Base-by-base conservation (phyloP, 2,888 invertebrate species). In the Drosophila nigritarsus region DNA sequence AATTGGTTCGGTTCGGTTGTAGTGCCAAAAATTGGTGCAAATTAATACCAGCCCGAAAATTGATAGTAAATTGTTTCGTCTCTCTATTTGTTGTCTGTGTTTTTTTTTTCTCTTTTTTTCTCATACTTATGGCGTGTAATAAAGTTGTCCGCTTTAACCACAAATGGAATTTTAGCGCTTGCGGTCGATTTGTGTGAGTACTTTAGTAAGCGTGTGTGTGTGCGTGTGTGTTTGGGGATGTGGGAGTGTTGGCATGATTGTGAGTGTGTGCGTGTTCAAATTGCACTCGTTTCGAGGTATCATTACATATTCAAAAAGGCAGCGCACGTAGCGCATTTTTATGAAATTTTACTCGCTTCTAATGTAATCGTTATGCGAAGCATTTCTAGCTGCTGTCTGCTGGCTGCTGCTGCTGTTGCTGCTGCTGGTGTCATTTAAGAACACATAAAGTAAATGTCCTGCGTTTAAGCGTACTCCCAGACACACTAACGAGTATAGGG, bases 381-480 rank as follows among this genome's bases (percentile, higher is more conserved):
- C 80, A 53, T 75, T 79, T 80, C 20, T 67, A 68, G 67, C 75
- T 64, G 65, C 75, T 78, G 61, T 58, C 63, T 54, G 42, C 51
- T 50, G 20, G 51, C 60, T 61, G 69, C 69, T 64, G 54, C 59
- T 61, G 29, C 71, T 65, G 55, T 55, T 61, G 69, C 68, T 65
- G 60, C 42, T 64, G 36, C 30, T 30, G 34, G 24, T 58, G 83
- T 82, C 90, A 77, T 85, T 91, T 90, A 88, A 89, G 85, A 87
- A 87, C 80, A 82, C 90, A 89, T 91, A 90, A 91, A 91, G 80
- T 91, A 91, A 91, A 91, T 89, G 83, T 80, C 78, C 83, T 80
- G 74, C 68, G 75, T 67, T 83, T 78, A 83, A 80, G 75, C 75
- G 42, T 27, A 65, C 67, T 65, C 38, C 54, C 75, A 72, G 68